Evolutionary conservation across 2,888 invertebrate genomes (phyloP).

Genomic region (Panzeria rudis): DNA sequence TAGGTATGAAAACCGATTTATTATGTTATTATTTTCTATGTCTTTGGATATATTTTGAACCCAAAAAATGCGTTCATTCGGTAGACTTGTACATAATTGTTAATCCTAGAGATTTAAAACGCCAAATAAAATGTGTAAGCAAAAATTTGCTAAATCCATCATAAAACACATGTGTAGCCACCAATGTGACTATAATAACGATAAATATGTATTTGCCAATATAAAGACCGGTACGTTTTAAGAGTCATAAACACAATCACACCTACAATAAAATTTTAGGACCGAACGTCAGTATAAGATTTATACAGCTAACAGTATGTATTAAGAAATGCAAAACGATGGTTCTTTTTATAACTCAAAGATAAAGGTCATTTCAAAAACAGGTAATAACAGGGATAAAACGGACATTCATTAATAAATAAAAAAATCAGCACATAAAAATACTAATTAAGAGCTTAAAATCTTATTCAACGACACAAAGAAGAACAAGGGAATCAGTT

Average conservation of each 20-base stretch:
- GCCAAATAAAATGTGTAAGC: not conserved
- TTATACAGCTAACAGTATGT: not conserved
- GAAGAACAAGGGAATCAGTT: not conserved
- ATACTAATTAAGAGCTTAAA: conserved; percentile 58
- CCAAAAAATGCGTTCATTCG: too few species aligned
- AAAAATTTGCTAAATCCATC: conserved; percentile 5
- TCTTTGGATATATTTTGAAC: too few species aligned
- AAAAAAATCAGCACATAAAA: conserved; percentile 32
- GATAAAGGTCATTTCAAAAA: not conserved
- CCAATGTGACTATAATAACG: not conserved
- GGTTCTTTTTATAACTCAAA: conserved; percentile 10
- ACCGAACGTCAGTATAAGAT: not conserved
- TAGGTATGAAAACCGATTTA: too few species aligned
- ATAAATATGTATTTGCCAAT: not conserved
- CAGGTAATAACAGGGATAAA: conserved; percentile 9
- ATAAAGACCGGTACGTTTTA: conserved; percentile 27
- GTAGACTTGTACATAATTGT: too few species aligned
- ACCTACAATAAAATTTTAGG: conserved; percentile 56
- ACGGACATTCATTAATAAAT: conserved; percentile 2
- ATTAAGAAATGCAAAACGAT: not conserved
- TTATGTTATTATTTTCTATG: too few species aligned
- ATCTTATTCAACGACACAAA: conserved; percentile 1
- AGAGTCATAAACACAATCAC: conserved; percentile 55
- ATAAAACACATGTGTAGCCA: conserved; percentile 27
- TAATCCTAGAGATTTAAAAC: conserved; percentile 31